Conservation (phyloP, 2,113 vertebrate genomes). For the Pollachius pollachius region DNA sequence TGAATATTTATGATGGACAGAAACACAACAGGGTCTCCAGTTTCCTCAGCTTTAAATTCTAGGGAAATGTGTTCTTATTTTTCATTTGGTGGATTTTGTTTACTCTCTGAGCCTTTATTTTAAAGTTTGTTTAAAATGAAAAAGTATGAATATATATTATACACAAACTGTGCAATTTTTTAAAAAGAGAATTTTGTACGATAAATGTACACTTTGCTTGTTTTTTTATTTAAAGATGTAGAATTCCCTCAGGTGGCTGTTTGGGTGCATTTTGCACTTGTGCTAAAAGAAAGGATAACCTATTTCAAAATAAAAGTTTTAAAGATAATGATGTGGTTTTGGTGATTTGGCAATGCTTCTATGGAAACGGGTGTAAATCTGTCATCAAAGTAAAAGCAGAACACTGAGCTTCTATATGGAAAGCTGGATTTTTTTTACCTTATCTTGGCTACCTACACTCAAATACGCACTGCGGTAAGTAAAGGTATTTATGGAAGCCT, state of each 20-base stretch:
- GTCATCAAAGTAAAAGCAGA: background rate
- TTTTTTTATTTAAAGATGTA: constrained; percentile 98
- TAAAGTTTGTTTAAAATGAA: constrained; percentile 97
- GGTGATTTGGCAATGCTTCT: too few species aligned
- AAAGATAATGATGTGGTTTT: constrained; percentile 30
- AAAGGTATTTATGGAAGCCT: too few species aligned
- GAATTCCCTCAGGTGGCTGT: constrained; percentile 88
- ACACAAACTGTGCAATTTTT: constrained; percentile 96
- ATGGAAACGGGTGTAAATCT: too few species aligned
- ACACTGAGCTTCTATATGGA: background rate
- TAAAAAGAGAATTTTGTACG: constrained; percentile 98
- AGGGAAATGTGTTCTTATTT: constrained; percentile 79
- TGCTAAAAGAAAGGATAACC: constrained; percentile 78
- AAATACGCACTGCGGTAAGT: too few species aligned
- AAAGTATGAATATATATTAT: constrained; percentile 93
- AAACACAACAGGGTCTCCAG: constrained; percentile 90
- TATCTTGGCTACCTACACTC: too few species aligned
- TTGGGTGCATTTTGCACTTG: constrained; percentile 87
- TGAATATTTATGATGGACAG: constrained; percentile 75
- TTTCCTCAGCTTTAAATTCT: constrained; percentile 97
- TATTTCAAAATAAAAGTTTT: constrained; percentile 81
- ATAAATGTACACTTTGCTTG: constrained; percentile 95
- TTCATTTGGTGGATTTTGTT: constrained; percentile 80
- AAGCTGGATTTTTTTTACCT: background rate
- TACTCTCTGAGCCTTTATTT: constrained; percentile 96